Evolutionary conservation across 2,113 vertebrate genomes (phyloP).

Genomic region (Condylura cristata): DNA sequence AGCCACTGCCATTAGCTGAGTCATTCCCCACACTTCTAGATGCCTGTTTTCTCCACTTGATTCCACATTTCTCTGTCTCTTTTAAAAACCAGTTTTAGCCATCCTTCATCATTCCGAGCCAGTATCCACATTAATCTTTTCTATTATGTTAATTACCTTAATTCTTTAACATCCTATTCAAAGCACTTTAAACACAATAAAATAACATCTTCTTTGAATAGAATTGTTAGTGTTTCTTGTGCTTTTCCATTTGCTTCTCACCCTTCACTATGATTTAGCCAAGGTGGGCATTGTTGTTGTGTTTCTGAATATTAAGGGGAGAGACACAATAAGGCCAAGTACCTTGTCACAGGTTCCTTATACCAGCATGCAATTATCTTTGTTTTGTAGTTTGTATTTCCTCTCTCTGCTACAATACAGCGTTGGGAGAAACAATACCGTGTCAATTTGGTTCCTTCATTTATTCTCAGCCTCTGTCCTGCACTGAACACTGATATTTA

Average conservation of each 20-base stretch:
- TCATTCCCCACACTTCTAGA: background rate
- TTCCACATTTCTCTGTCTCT: background rate
- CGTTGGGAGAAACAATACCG: background rate
- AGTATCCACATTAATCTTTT: constrained; percentile 4
- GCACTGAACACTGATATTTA: background rate
- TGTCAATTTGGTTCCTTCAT: background rate
- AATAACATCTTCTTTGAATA: background rate
- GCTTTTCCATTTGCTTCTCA: constrained; percentile 3
- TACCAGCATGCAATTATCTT: background rate
- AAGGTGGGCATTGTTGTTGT: background rate
- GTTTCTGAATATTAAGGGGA: constrained; percentile 16
- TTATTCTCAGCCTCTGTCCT: background rate
- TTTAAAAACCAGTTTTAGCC: background rate
- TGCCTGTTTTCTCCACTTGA: background rate
- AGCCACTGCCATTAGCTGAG: background rate
- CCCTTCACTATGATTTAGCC: background rate
- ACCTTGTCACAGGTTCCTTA: background rate
- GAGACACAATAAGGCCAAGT: background rate
- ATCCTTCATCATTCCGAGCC: background rate
- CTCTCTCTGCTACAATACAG: background rate
- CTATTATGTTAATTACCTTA: constrained; percentile 21
- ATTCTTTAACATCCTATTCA: constrained; percentile 10
- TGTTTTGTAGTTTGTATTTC: background rate
- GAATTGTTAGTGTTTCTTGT: background rate
- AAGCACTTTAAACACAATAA: constrained; percentile 30